Evolutionary conservation across 2,113 vertebrate species (phyloP).

Genomic region (Gymnogyps californianus): DNA sequence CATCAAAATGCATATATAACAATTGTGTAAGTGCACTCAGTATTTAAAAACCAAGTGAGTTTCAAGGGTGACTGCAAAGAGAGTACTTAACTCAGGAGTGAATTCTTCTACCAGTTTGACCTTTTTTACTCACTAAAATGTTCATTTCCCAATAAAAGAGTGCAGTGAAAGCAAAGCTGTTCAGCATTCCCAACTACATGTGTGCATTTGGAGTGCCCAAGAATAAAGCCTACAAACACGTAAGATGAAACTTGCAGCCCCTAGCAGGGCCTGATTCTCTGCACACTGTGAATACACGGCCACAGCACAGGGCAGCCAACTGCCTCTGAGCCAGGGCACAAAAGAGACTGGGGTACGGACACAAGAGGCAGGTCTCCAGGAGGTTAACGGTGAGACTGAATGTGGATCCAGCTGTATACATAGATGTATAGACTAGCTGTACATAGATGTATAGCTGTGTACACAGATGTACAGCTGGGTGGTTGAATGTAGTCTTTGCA

Average conservation of each 20-base stretch:
- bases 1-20: neutral
- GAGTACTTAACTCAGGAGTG: neutral
- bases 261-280: neutral
- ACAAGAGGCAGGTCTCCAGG: neutral
- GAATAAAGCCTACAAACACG: neutral
- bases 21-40: neutral
- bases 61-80: neutral
- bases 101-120: neutral
- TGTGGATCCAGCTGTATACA: neutral
- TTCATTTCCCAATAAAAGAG: neutral
- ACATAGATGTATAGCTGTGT: neutral
- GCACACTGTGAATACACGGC: neutral
- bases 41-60: neutral
- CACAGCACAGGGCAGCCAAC: neutral
- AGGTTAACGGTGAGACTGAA: neutral
- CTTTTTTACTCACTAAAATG: neutral
- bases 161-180: neutral
- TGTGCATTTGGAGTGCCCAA: neutral
- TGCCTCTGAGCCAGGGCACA: neutral
- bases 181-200: neutral
- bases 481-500: neutral
- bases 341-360: too few species aligned
- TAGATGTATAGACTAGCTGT: fast-evolving
- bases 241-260: neutral
- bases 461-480: neutral